phyloP scores from a whole-genome alignment of 2,888 invertebrate species.

The Xestia c-nigrum region DNA sequence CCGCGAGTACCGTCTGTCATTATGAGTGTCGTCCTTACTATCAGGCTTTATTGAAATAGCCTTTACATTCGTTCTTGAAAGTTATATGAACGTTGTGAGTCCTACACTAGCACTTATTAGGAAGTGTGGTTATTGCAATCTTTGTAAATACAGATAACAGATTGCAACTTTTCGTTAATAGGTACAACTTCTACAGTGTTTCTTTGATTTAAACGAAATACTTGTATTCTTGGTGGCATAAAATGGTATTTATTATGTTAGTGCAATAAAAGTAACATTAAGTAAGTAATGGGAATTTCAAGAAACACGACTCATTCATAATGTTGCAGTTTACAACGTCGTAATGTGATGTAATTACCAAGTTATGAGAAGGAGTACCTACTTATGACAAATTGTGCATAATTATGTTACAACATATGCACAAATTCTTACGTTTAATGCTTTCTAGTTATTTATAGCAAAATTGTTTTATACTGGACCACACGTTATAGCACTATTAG shows the following conservation, averaged over 20 bases:
- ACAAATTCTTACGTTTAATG: no score
- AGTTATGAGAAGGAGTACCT: conserved; percentile 10
- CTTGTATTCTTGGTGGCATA: conserved; percentile 18
- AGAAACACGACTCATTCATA: conserved; percentile 30
- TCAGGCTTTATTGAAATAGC: conserved; percentile 57
- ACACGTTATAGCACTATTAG: neutral
- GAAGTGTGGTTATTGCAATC: neutral
- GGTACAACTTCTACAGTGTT: conserved; percentile 5
- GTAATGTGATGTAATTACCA: conserved; percentile 40
- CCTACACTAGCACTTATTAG: conserved; percentile 11
- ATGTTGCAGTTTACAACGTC: conserved; percentile 27
- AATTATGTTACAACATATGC: no score
- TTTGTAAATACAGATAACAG: conserved; percentile 6
- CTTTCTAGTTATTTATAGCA: neutral
- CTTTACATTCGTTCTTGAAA: conserved; percentile 35
- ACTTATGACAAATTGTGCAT: neutral
- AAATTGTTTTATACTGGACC: neutral
- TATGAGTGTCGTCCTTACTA: conserved; percentile 57
- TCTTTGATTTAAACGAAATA: neutral
- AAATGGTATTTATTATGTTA: conserved; percentile 32
- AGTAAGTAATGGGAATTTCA: conserved; percentile 16
- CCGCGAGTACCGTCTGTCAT: conserved; percentile 57
- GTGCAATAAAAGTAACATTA: conserved; percentile 38
- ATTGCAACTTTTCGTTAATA: conserved; percentile 4
- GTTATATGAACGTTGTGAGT: neutral